A percentile compares a stretch with the other conserved stretches of the same genome.
Conservation (phyloP, 2,797 vertebrate species). For the Schizothorax lantsangensis region DNA sequence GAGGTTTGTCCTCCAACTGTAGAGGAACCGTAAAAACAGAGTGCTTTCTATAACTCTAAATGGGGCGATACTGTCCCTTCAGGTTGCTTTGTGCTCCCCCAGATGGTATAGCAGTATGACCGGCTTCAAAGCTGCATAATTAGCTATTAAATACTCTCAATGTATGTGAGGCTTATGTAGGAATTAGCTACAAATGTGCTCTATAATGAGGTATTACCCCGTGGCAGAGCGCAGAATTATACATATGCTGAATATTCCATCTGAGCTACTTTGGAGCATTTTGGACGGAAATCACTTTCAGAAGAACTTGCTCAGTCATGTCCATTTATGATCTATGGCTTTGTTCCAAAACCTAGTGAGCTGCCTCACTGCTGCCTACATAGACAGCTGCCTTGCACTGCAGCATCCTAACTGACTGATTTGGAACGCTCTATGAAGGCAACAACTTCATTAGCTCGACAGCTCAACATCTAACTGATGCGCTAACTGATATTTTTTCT, state of each 20-base stretch:
- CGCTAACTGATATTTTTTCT: neutral
- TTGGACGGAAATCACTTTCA: slow-evolving; percentile 6
- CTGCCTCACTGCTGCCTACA: neutral
- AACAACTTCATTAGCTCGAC: neutral
- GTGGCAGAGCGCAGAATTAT: neutral
- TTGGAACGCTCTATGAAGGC: neutral
- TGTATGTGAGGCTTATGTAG: neutral
- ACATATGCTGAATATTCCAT: neutral
- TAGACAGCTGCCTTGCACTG: neutral
- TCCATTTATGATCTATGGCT: slow-evolving; percentile 4
- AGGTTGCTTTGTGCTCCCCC: neutral
- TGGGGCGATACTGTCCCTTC: neutral
- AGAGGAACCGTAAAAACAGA: neutral
- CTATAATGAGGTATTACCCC: slow-evolving; percentile 7
- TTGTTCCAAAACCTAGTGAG: slow-evolving; percentile 5
- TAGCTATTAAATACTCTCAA: slow-evolving; percentile 8
- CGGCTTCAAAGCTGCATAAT: neutral
- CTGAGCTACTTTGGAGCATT: neutral
- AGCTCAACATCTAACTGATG: neutral
- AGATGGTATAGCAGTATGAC: neutral
- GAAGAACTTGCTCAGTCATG: slow-evolving; percentile 14
- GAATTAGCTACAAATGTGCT: slow-evolving; percentile 1
- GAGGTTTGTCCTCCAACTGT: slow-evolving; percentile 10
- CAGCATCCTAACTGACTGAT: neutral
- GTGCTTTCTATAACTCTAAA: neutral